A percentile compares a stretch with the other conserved stretches of the same genome.
phyloP scores from a whole-genome alignment of 2,113 vertebrate genomes.

The Urocolius indicus region DNA sequence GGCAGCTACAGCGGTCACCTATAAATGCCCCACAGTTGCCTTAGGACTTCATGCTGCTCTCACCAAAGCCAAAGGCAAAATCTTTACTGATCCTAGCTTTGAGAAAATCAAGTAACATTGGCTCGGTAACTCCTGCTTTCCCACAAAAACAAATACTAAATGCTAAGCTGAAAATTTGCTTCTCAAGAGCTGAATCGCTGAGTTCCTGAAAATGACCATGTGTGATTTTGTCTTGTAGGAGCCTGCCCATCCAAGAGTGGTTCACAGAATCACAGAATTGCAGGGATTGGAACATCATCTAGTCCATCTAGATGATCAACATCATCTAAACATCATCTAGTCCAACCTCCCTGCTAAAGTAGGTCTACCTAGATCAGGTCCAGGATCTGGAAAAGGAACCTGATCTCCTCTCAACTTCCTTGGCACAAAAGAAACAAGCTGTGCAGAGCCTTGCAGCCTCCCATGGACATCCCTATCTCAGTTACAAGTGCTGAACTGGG shows the following conservation, averaged over 20 bases:
- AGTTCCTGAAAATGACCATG: rapidly evolving
- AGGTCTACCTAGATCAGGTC: too few relatives aligned
- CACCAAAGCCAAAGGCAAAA: not conserved
- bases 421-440: rapidly evolving
- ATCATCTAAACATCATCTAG: too few relatives aligned
- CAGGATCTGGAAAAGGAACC: not conserved
- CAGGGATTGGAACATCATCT: too few relatives aligned
- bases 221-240: not conserved
- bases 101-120: not conserved
- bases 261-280: not conserved
- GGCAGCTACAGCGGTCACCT: not conserved
- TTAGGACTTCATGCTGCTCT: not conserved
- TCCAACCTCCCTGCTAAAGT: too few relatives aligned
- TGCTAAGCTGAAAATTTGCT: not conserved
- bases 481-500: rapidly evolving
- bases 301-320: too few relatives aligned
- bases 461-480: not conserved
- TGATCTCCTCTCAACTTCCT: not conserved
- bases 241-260: not conserved
- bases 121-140: not conserved
- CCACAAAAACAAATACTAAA: not conserved
- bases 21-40: not conserved
- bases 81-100: not conserved
- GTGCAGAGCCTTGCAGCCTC: not conserved
- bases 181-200: not conserved